Conservation (phyloP, 2,113 vertebrate genomes). For the Pampusana beccarii region DNA sequence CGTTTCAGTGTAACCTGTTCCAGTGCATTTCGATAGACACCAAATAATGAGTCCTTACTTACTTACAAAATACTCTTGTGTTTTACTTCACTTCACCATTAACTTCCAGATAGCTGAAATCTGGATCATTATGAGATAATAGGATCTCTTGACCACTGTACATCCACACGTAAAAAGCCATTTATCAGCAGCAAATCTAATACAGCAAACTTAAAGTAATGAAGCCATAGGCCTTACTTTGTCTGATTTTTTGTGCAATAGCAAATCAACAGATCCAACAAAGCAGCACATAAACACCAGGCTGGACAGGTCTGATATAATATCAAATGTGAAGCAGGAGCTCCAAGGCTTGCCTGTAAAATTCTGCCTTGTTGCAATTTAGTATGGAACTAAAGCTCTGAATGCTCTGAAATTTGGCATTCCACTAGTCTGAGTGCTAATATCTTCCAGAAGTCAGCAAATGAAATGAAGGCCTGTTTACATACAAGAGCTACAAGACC, state of each 20-base stretch:
- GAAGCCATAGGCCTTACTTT: not conserved
- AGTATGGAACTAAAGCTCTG: not conserved
- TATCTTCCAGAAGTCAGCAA: not conserved
- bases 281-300: not conserved
- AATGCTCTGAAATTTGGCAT: not conserved
- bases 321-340: not conserved
- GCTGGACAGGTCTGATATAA: not conserved
- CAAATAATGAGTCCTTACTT: not conserved
- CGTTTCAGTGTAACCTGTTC: not conserved
- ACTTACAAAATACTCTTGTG: not conserved
- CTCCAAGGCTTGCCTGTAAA: not conserved
- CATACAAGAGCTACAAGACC: not conserved
- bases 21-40: not conserved
- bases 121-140: not conserved
- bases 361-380: not conserved
- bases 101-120: not conserved
- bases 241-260: not conserved
- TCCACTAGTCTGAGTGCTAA: not conserved
- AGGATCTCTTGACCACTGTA: not conserved
- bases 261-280: not conserved
- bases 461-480: not conserved
- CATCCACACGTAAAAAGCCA: not conserved
- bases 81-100: not conserved
- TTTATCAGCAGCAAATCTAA: not conserved
- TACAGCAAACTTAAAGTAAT: not conserved